phyloP scores from a whole-genome alignment of 2,797 vertebrate genomes.

The Stomatorhinus walkeri region DNA sequence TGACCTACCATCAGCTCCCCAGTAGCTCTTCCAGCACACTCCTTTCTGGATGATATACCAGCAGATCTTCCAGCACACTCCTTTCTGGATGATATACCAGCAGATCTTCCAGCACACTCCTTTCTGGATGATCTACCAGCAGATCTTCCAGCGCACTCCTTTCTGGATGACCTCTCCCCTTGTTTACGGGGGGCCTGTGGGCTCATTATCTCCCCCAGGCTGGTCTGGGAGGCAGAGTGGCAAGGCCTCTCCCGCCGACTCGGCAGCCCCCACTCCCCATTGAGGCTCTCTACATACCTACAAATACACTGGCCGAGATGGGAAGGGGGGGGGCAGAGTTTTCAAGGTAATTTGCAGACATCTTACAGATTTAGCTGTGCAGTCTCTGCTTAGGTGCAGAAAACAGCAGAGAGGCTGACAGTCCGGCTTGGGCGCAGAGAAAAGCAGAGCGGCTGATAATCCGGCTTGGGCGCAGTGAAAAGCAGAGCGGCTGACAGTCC shows the following conservation, averaged over 20 bases:
- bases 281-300: neutral
- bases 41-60: too few species aligned
- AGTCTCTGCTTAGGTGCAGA: neutral
- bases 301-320: neutral
- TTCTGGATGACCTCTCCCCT: neutral
- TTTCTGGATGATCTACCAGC: neutral
- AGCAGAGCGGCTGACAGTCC: neutral
- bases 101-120: too few species aligned
- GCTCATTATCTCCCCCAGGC: neutral
- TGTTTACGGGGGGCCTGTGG: neutral
- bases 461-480: neutral
- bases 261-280: conserved; percentile 13
- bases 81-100: too few species aligned
- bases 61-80: too few species aligned
- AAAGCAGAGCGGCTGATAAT: too few species aligned
- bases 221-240: neutral
- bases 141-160: too few species aligned
- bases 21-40: too few species aligned
- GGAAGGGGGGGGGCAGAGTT: neutral
- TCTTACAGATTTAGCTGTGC: neutral
- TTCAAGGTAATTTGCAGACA: neutral
- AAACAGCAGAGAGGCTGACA: neutral
- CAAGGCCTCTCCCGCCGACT: neutral
- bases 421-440: neutral
- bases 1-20: neutral